Evolutionary conservation across 2,888 invertebrate genomes (phyloP), one percentile per base, ranked within the genome.

Genomic region (Schrankia costaestrigalis): DNA sequence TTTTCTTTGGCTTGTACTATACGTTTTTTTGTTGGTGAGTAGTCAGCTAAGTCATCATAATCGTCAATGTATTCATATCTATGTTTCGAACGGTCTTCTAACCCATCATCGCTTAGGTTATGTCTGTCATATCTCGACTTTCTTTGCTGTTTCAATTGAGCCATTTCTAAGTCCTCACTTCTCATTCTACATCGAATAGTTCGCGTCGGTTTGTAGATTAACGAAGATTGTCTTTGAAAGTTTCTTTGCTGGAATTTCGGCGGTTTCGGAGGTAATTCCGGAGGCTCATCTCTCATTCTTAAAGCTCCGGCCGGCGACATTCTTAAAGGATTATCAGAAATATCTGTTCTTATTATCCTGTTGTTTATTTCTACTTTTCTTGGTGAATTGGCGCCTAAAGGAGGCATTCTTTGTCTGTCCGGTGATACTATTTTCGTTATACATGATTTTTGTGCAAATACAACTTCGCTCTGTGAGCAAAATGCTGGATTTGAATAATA

Each of bases 401-500:
- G 89, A 0, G 83, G 65, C 71, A 84, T 89, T 54, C 80, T 54
- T 28, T 65, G 62, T 9, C 72, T 60, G 9, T 77, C 71, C 0
- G 80, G 77, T 1, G 73, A 68, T 1, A 66, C 62, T 0, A 82
- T 63, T 39, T 78, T 78, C 0, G 76, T 71, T 6, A 76, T 54
- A 21, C 80, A 78, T 63, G 73, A 71, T 31, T 86, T 86, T 42
- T 89, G 84, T 6, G 72, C 72, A 39, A 81, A 88, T 15, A 82
- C 59, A 48, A 77, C 91, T 63, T 95, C 94, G 67, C 94, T 94
- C 76, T 93, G 92, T 14, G 92, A 91, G 67, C 93, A 94, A 67
- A 95, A 95, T 0, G 94, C 94, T 32, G 94, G 94, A 68, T 95
- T 95, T 3, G 93, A 92, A 61, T 95, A 95, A 57, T 93, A 93